Evolutionary conservation across 2,113 vertebrate species (phyloP), one percentile per base, ranked within the genome.

Genomic region (Chaetorhynchus papuensis): DNA sequence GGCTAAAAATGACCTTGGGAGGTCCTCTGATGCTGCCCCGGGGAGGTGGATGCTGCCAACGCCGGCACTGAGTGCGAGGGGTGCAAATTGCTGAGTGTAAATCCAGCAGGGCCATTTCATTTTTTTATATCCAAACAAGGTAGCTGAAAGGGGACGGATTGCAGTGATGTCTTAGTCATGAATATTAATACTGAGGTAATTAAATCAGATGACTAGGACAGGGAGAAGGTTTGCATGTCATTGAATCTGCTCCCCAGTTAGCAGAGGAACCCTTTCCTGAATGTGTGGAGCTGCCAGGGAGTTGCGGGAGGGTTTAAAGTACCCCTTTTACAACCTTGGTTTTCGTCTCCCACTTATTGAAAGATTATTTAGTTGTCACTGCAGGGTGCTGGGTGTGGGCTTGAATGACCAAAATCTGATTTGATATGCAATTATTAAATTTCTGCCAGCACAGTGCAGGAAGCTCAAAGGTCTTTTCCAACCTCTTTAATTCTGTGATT

Each of bases 181-280:
- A 90, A 83, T 90, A 91, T 95, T 90, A 95, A 88, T 93, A 54
- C 2, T 53, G 60, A 74, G 57, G 44, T 83, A 89, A 94, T 96
- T 80, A 96, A 93, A 86, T 92, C 71, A 53, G 76, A 80, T 83
- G 47, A 59, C 39, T 81, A 13, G 76, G 91, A 47, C 76, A 81
- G 68, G 89, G 50, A 89, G 47, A 52, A 78, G 50, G n/a, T 78
- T 92, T 66, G 54, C 7, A 12, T 92, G 52, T 39, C 76, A 31
- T 39, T 86, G 88, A 74, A 74, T 90, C 79, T 93, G 75, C 76
- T 93, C 63, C 70, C 18, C 26, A 63, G 61, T 53, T 76, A 57
- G 63, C 65, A 50, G 1, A 76, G 75, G 72, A 83, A 72, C 45
- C 24, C 22, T 77, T 83, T 33, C 60, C 21, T 57, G 33, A 77